phyloP scores from a whole-genome alignment of 2,888 invertebrate genomes.

The Bembecia ichneumoniformis region DNA sequence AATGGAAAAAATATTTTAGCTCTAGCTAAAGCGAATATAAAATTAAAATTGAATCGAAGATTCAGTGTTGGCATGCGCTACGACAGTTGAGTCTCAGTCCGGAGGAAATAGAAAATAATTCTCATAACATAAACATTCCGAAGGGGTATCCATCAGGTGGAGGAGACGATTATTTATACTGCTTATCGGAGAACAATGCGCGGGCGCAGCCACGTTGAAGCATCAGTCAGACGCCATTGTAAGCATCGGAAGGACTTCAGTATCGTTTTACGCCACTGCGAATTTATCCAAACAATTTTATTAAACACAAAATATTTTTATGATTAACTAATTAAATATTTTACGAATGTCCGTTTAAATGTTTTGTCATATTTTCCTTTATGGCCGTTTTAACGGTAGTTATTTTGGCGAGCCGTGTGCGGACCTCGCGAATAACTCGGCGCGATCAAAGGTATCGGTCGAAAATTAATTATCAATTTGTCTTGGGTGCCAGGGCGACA shows the following conservation, averaged over 20 bases:
- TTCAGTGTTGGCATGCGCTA: no score
- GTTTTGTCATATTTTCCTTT: slow-evolving; percentile 13
- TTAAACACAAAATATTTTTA: neutral
- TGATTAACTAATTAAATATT: slow-evolving; percentile 1
- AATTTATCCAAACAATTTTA: neutral
- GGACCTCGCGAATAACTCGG: slow-evolving; percentile 58
- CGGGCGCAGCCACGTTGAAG: slow-evolving; percentile 21
- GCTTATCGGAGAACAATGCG: slow-evolving; percentile 56
- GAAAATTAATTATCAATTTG: slow-evolving; percentile 72
- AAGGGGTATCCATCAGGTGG: slow-evolving; percentile 37
- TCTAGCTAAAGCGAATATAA: no score
- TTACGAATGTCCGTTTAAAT: neutral
- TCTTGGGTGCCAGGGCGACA: slow-evolving; percentile 69
- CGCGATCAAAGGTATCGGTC: slow-evolving; percentile 58
- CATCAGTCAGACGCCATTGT: slow-evolving; percentile 31
- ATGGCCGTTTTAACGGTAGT: slow-evolving; percentile 37
- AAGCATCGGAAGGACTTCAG: neutral
- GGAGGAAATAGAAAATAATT: slow-evolving; percentile 29
- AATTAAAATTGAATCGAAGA: no score
- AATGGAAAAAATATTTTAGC: no score
- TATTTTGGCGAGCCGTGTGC: slow-evolving; percentile 29
- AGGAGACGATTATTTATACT: slow-evolving; percentile 48
- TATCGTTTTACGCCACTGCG: neutral
- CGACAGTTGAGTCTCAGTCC: slow-evolving; percentile 6
- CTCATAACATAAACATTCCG: slow-evolving; percentile 31